Evolutionary conservation across 2,888 invertebrate genomes (phyloP), one percentile per base, ranked within the genome.

Genomic region (Caenorhabditis doughertyi): DNA sequence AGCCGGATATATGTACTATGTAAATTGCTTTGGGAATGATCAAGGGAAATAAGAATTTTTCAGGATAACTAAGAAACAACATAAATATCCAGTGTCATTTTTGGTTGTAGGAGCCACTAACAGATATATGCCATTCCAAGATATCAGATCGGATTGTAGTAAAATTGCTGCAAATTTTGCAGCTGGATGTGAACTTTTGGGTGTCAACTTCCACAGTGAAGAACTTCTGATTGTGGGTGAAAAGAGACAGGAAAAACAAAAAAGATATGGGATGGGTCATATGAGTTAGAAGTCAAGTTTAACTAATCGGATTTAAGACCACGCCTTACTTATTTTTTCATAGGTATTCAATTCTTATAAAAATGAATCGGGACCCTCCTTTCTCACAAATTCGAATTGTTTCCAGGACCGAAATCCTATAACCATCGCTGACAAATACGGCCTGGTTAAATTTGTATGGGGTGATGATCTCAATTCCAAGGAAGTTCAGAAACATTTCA

Each of bases 81-180:
- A 98, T 93, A 95, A 95, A 89, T 99, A 96, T 93, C 98, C 99
- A 0, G 96, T 98, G 9, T 95, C 98, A 94, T 97, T 98, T 92
- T 93, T 99, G 82, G 97, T 97, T 1, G 95, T 96, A 89, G 95
- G 95, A 0, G 93, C 94, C 7, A 95, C 95, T 0, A 92, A 92
- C 5, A 93, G 94, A 87, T 98, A 96, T 51, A 83, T 84, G 68
- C 86, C 88, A 23, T 88, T 88, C 60, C 76, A 83, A 71, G 86
- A 84, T 60, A 83, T 86, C 35, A 85, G 88, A 29, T 86, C 85
- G 1, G 88, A 88, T 70, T 84, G 81, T 32, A 83, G 83, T 18
- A 83, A 74, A 21, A 87, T 89, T 58, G 91, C 91, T 11, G 89
- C 89, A 5, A 89, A 91, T 53, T 91, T 90, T 68, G 90, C 90